Conservation (phyloP, 2,797 vertebrate genomes). For the Loris lydekkerianus region DNA sequence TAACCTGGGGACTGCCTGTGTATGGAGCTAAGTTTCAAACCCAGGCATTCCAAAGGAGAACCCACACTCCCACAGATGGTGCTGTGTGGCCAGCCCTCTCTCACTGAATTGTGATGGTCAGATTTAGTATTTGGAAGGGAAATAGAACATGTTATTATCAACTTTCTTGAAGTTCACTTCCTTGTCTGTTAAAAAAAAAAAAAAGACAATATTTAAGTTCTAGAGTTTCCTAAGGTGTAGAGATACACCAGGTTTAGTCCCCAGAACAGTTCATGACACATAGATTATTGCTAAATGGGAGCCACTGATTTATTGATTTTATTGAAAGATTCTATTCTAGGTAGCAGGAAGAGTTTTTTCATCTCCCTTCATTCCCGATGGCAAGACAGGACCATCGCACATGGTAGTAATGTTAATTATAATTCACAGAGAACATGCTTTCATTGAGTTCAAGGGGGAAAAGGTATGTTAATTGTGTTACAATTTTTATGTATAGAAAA, state of each 20-base stretch:
- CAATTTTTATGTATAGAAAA: background rate
- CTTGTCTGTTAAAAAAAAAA: slow-evolving; percentile 24
- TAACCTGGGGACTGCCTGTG: too few relatives aligned
- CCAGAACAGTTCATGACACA: background rate
- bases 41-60: background rate
- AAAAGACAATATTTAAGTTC: slow-evolving; percentile 25
- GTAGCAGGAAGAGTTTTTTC: slow-evolving; percentile 2
- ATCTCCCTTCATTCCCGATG: background rate
- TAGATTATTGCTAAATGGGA: background rate
- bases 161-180: background rate
- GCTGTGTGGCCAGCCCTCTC: background rate
- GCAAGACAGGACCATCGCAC: background rate
- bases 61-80: background rate
- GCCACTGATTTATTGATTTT: background rate
- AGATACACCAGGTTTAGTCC: background rate
- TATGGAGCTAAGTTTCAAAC: background rate
- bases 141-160: background rate
- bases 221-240: slow-evolving; percentile 6
- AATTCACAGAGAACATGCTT: slow-evolving; percentile 1
- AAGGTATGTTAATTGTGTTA: background rate
- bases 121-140: slow-evolving; percentile 24
- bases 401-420: background rate
- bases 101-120: background rate
- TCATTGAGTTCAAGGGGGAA: background rate
- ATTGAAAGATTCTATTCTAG: slow-evolving; percentile 8